Conservation (phyloP, 2,888 invertebrate species). For the Metallyticus violacea region DNA sequence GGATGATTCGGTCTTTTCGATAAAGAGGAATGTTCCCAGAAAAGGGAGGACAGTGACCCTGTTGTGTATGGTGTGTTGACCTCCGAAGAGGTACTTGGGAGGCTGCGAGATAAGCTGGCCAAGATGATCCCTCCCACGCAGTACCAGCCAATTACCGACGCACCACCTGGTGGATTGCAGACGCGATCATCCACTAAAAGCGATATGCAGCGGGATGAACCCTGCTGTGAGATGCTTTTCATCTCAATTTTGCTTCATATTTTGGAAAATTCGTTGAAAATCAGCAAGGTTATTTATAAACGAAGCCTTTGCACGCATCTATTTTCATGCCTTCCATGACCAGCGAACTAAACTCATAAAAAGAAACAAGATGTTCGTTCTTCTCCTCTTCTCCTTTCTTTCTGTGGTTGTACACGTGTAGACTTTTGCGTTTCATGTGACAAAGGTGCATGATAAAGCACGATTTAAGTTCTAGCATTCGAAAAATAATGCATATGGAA, state of each 20-base stretch:
- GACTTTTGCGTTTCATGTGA: neutral
- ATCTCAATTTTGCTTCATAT: neutral
- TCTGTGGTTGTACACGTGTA: neutral
- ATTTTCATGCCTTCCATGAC: neutral
- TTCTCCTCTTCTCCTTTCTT: neutral
- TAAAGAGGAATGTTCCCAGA: neutral
- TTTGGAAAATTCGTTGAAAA: neutral
- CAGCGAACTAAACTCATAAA: neutral
- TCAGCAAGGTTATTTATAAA: neutral
- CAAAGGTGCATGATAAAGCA: neutral
- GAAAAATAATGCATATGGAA: no score
- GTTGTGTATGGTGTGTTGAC: neutral
- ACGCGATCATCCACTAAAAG: neutral
- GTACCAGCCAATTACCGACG: neutral
- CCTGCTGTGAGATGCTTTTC: neutral
- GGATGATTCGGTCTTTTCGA: neutral
- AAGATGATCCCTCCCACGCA: neutral
- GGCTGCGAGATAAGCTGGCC: neutral
- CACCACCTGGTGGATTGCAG: neutral
- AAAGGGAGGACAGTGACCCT: neutral
- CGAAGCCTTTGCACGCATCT: neutral
- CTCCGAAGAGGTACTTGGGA: no score
- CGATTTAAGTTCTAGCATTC: neutral
- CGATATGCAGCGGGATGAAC: neutral
- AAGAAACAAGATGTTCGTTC: neutral